Base-by-base conservation (phyloP, 2,888 invertebrate species). In the Lissocephala sabroskyi region DNA sequence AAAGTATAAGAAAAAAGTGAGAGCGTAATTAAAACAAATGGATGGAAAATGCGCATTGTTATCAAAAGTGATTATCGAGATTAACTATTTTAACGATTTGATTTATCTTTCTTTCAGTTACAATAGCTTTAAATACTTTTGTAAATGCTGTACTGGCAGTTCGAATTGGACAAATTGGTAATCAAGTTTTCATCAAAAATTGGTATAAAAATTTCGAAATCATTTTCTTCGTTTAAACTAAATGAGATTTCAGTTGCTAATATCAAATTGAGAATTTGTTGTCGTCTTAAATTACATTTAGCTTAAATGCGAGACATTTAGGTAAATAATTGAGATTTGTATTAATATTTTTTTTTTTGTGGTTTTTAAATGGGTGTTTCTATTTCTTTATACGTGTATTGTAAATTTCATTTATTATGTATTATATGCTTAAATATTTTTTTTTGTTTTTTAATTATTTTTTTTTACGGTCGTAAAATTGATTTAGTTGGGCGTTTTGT, bases 251-350 rank as follows among this genome's bases (percentile, higher is more conserved):
- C 43, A 13, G 33, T 45, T 46, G 45, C 17, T 39, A 18, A 42
- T 45, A 39, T 41, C 41, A n/a, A n/a, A n/a, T 40, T 41, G 33
- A 46, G 62, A 61, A 53, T 57, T 58, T 55, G 55, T 63, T 62
- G 35, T 59, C 50, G 52, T 39, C 62, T 62, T 65, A 59, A 49
- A 62, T 62, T 65, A 65, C 52, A 55, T 64, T 70, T 75, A 73
- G 71, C 78, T 78, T 73, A 78, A 55, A 57, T 71, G 65, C 73
- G 75, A 71, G 75, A 78, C 75, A 73, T 77, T 77, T 71, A 75
- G 75, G 75, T 73, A 77, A 73, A 71, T 73, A 77, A 77, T 71
- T 73, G 78, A 75, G 78, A 71, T 66, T 74, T 77, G 62, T 39
- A 65, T 77, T 76, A 64, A 61, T 61, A 52, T 48, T 46, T 55